phyloP scores from a whole-genome alignment of 2,888 invertebrate genomes.

The Drosophila emarginata region DNA sequence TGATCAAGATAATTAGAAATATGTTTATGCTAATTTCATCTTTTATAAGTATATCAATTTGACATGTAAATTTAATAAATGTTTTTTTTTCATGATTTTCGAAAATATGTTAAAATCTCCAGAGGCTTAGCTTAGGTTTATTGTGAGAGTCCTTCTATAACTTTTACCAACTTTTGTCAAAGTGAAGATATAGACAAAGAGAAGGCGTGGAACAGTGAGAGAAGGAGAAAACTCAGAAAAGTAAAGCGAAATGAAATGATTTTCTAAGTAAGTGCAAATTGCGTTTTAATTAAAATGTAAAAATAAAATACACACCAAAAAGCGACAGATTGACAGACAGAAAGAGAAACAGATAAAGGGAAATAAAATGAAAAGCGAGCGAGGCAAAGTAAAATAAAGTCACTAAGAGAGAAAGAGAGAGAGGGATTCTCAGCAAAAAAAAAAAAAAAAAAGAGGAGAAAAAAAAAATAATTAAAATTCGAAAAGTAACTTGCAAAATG shows the following conservation, averaged over 20 bases:
- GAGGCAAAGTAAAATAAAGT: not conserved
- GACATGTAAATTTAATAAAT: not conserved
- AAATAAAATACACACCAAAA: constrained; percentile 64
- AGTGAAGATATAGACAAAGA: constrained; percentile 60
- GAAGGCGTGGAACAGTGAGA: constrained; percentile 11
- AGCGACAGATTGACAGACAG: constrained; percentile 17
- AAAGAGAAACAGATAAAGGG: not conserved
- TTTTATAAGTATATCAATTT: no score
- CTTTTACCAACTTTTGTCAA: constrained; percentile 9
- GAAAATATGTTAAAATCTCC: not conserved
- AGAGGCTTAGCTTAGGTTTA: not conserved
- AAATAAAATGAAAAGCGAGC: constrained; percentile 13
- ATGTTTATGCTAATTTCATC: no score
- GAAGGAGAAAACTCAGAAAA: constrained; percentile 13
- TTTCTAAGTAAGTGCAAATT: constrained; percentile 76
- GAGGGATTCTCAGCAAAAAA: constrained; percentile 6
- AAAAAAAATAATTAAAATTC: constrained; percentile 72
- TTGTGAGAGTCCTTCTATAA: not conserved
- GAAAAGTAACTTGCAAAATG: constrained; percentile 70
- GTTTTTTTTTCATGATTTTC: not conserved
- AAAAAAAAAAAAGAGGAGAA: constrained; percentile 34
- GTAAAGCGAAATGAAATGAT: constrained; percentile 64
- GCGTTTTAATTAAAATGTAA: constrained; percentile 76
- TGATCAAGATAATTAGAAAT: no score
- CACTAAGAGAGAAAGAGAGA: no score